A percentile compares a stretch with the other conserved stretches of the same genome.
Evolutionary conservation across 2,113 vertebrate species (phyloP).

Genomic region (Ophthalmolycus amberensis): DNA sequence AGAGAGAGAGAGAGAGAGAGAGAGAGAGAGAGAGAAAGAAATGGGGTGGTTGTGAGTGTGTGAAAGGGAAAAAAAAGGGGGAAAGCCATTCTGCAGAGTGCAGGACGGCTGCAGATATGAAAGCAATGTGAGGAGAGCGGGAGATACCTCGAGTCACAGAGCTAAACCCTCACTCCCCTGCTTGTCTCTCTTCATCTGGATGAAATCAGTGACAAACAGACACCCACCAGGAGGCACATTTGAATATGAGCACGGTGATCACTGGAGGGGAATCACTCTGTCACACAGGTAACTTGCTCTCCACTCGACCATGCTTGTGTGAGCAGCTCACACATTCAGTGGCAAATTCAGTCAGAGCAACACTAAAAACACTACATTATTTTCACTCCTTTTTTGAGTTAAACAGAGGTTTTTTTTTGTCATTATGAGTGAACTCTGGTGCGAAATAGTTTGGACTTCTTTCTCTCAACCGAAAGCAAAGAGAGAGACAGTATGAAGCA

Average conservation of each 20-base stretch:
- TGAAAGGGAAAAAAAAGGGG: slow-evolving; percentile 11
- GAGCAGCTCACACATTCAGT: slow-evolving; percentile 4
- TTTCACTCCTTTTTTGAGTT: background rate
- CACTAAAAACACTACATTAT: background rate
- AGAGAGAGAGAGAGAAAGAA: slow-evolving; percentile 34
- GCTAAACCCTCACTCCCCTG: slow-evolving; percentile 17
- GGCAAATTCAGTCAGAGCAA: slow-evolving; percentile 9
- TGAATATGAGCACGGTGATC: slow-evolving; percentile 24
- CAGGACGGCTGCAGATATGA: slow-evolving; percentile 46
- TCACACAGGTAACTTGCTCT: slow-evolving; percentile 6
- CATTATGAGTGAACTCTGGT: background rate
- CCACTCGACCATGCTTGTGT: background rate
- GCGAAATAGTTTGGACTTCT: background rate
- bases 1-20: slow-evolving; percentile 36
- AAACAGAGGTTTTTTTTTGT: background rate
- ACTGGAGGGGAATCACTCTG: slow-evolving; percentile 7
- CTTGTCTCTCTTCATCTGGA: slow-evolving; percentile 4
- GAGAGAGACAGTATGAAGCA: background rate
- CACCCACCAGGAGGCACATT: slow-evolving; percentile 13
- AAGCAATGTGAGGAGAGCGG: slow-evolving; percentile 37
- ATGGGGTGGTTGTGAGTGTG: slow-evolving; percentile 26
- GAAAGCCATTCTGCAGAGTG: slow-evolving; percentile 46
- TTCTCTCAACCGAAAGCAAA: slow-evolving; percentile 3
- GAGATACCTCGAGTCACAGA: slow-evolving; percentile 31
- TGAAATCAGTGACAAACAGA: background rate